Evolutionary conservation across 1,140 invertebrate species (phyloP), one percentile per base, ranked within the genome.

Genomic region (Alviniconcha marisindica): DNA sequence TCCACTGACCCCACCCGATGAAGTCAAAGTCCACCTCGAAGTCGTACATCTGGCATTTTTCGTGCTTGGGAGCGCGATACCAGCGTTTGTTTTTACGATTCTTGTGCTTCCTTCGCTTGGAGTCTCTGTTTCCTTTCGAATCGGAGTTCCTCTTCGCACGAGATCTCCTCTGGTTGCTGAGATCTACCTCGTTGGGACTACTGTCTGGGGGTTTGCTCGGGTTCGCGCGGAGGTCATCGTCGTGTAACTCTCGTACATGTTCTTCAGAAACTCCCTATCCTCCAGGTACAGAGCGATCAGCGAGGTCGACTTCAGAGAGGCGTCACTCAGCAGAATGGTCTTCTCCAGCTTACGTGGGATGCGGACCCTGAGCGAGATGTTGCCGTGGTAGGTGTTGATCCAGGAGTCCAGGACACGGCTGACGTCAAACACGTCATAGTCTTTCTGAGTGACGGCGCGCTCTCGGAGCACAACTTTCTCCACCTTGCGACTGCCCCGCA

Each of bases 1-100:
- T 99, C 98, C 98, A 99, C 93, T 98, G 97, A 88, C 96, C 97
- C 98, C 98, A 99, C 40, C 98, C 98, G 28, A 99, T 97, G 87
- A 98, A 96, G 10, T 94, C 95, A 91, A 99, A 99, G 93, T 99
- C 97, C 18, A 99, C 97, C 92, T 97, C 97, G 77, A 99, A 95
- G 48, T 91, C 87, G 73, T 89, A 86, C 71, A 84, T 56, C 63
- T 86, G 69, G 71, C 90, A 91, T 33, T 81, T 80, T 71, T 86
- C 84, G 82, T 84, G 54, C 24, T 85, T 77, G 31, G 63, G 36
- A 33, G 69, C 56, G 79, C 73, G 73, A 51, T 77, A 69, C 83
- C 84, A 87, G 78, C 73, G 83, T 28, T 83, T 86, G 60, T 69
- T 83, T 31, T 83, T 82, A 4, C 83, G 56, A 54, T 77, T 66